These are phyloP conservation scores for Ecdyonurus torrentis DNA, from an alignment of 2,888 invertebrate species.

Conservation along the genomic window DNA sequence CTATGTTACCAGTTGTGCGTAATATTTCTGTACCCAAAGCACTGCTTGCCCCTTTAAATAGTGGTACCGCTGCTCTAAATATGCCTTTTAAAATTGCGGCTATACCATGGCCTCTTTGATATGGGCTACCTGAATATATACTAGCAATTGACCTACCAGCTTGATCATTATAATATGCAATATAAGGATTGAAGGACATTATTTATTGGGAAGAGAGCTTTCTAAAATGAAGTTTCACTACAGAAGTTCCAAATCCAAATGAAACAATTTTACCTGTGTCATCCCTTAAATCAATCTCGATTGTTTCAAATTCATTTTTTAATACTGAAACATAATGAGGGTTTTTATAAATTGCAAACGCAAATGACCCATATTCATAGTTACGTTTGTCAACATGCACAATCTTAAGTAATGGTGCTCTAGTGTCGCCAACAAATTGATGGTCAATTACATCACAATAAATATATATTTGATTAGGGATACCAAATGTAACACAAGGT, in stretches of 20 bases:
- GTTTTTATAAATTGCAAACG: conserved; percentile 10
- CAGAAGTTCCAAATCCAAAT: conserved; percentile 2
- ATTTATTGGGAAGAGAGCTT: neutral
- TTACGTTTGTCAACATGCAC: conserved; percentile 13
- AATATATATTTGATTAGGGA: conserved; percentile 14
- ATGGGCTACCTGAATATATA: neutral
- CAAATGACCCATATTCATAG: conserved; percentile 12
- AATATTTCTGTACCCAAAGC: conserved; percentile 10
- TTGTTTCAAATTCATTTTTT: conserved; percentile 1
- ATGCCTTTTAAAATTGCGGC: neutral
- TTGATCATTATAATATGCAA: neutral
- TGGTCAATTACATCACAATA: conserved; percentile 17
- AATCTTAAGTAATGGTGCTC: conserved; percentile 16
- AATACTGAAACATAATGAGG: conserved; percentile 15
- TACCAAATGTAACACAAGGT: no score
- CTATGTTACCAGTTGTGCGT: conserved; percentile 3
- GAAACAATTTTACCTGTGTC: neutral
- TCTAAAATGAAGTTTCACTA: conserved; percentile 4
- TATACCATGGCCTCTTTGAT: conserved; percentile 4
- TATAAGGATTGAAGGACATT: neutral
- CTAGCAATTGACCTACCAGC: neutral
- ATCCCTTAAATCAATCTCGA: neutral
- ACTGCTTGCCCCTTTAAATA: conserved; percentile 8
- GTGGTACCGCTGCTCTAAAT: conserved; percentile 6
- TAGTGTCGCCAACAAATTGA: conserved; percentile 16